Evolutionary conservation across 2,888 invertebrate species (phyloP).

Genomic region (Lordiphosa andalusiaca): DNA sequence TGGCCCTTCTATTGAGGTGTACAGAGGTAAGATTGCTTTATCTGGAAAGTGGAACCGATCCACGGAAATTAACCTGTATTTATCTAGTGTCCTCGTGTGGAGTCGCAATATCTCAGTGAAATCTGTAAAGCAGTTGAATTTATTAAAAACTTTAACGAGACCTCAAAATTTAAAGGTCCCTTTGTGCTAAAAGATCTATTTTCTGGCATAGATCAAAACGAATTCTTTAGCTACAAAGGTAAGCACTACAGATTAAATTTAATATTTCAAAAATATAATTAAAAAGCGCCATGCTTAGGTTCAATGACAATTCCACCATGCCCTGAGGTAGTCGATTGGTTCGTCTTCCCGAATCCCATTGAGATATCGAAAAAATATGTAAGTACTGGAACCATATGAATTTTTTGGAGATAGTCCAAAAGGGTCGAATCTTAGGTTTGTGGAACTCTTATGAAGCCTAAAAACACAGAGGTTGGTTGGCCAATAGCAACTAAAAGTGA

Average conservation of each 20-base stretch:
- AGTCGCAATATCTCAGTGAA: slow-evolving; percentile 21
- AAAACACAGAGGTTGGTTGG: too few relatives aligned
- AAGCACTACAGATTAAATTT: not conserved
- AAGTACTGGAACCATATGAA: slow-evolving; percentile 6
- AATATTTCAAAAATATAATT: too few relatives aligned
- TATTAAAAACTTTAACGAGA: slow-evolving; percentile 18
- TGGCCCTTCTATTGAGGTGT: slow-evolving; percentile 38
- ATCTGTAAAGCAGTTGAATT: slow-evolving; percentile 28
- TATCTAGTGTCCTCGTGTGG: not conserved
- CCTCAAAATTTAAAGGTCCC: slow-evolving; percentile 10
- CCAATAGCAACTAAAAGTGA: too few relatives aligned
- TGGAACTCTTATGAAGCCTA: too few relatives aligned
- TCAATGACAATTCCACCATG: slow-evolving; percentile 61
- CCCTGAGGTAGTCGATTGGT: slow-evolving; percentile 50
- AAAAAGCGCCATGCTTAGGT: slow-evolving; percentile 24
- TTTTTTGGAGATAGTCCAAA: not conserved
- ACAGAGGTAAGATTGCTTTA: slow-evolving; percentile 17
- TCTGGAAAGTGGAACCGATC: not conserved
- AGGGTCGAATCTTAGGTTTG: too few relatives aligned
- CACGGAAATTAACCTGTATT: not conserved
- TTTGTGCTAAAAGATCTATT: slow-evolving; percentile 42
- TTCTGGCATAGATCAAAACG: slow-evolving; percentile 16
- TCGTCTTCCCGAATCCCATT: slow-evolving; percentile 49
- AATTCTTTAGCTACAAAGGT: slow-evolving; percentile 55
- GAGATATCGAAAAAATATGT: slow-evolving; percentile 40